These are phyloP conservation scores for Virgularia gustaviana DNA, from an alignment of 92 coral and sea anemone species.

Conservation along the genomic window DNA sequence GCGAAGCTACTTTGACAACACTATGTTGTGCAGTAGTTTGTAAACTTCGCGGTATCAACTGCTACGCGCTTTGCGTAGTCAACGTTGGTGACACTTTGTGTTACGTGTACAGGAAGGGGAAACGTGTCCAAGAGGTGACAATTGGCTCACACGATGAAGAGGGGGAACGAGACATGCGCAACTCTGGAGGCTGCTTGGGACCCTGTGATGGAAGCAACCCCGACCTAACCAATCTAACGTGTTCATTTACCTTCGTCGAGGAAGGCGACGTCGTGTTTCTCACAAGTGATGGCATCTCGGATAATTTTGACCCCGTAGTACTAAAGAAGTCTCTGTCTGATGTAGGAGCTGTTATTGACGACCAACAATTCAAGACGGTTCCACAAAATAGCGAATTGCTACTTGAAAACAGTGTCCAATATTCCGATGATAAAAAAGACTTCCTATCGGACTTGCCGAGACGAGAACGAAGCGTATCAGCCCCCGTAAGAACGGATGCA, in stretches of 20 bases:
- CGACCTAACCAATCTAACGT: constrained; percentile 81
- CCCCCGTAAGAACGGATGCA: too few relatives aligned
- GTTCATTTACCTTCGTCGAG: constrained; percentile 71
- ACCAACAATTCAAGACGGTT: too few relatives aligned
- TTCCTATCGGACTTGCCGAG: too few relatives aligned
- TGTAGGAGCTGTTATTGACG: too few relatives aligned
- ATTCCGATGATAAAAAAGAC: too few relatives aligned
- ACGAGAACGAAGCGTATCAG: too few relatives aligned
- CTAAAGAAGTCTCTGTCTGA: constrained; percentile 13
- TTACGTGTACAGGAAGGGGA: constrained; percentile 62
- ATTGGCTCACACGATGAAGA: constrained; percentile 77
- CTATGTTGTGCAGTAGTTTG: constrained; percentile 87
- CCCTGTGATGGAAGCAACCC: constrained; percentile 94
- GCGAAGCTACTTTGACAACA: constrained; percentile 85
- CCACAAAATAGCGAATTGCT: too few relatives aligned
- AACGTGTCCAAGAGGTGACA: constrained; percentile 75
- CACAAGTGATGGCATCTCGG: constrained; percentile 94
- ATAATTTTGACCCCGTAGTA: constrained; percentile 90
- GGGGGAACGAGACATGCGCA: constrained; percentile 79
- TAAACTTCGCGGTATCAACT: constrained; percentile 63
- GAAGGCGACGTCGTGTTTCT: constrained; percentile 91
- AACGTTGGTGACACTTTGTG: constrained; percentile 95
- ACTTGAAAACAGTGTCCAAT: too few relatives aligned
- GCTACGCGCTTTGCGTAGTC: constrained; percentile 84
- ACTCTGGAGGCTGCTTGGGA: constrained; percentile 96